phyloP scores from a whole-genome alignment of 2,113 vertebrate genomes.

The Aspiorhynchus laticeps region DNA sequence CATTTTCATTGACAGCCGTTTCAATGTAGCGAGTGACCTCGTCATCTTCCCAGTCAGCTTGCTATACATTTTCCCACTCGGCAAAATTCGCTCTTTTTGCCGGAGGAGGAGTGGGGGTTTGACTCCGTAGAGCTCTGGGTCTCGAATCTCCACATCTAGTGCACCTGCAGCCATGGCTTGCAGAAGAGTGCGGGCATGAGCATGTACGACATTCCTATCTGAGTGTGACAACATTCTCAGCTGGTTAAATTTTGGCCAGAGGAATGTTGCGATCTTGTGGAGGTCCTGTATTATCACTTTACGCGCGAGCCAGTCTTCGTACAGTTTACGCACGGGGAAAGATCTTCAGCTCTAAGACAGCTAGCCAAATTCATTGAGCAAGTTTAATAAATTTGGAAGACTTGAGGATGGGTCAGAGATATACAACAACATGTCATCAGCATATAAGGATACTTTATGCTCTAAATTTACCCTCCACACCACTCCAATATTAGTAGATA shows the following conservation, averaged over 20 bases:
- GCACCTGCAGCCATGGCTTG: neutral
- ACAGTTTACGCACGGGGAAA: too few relatives aligned
- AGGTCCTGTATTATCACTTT: too few relatives aligned
- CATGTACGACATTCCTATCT: neutral
- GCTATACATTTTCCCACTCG: neutral
- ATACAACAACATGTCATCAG: neutral
- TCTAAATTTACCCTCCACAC: neutral
- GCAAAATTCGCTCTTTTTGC: neutral
- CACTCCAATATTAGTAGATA: neutral
- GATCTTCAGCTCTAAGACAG: too few relatives aligned
- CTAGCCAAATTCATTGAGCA: neutral
- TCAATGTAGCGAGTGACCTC: neutral
- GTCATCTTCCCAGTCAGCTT: neutral
- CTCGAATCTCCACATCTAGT: neutral
- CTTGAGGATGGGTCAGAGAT: too few relatives aligned
- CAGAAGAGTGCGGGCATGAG: neutral
- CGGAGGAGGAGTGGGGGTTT: too few relatives aligned
- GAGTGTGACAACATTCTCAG: conserved; percentile 4
- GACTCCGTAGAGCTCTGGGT: neutral
- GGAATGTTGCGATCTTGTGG: neutral
- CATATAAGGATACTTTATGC: neutral
- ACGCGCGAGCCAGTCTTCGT: too few relatives aligned
- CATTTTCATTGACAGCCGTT: neutral
- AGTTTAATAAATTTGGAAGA: neutral
- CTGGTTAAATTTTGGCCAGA: conserved; percentile 4